phyloP scores from a whole-genome alignment of 2,888 invertebrate species.

The Mesoligia furuncula region DNA sequence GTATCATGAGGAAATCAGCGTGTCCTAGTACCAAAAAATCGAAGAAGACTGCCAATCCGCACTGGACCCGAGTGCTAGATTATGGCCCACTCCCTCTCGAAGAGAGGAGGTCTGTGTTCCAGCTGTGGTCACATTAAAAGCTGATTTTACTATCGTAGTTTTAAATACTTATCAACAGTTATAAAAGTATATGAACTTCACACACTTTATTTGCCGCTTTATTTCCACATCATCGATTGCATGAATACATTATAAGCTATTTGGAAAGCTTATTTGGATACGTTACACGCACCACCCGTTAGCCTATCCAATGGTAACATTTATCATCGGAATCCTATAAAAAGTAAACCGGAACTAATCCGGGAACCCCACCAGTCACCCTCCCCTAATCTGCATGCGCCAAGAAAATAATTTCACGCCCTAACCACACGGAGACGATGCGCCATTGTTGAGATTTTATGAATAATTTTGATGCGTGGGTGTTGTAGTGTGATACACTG shows the following conservation, averaged over 20 bases:
- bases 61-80: neutral
- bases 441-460: slow-evolving; percentile 77
- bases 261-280: slow-evolving; percentile 83
- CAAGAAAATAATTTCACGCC: slow-evolving; percentile 90
- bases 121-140: neutral
- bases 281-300: slow-evolving; percentile 89
- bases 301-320: slow-evolving; percentile 83
- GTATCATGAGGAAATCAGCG: neutral
- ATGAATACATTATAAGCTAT: slow-evolving; percentile 67
- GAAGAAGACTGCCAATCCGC: neutral
- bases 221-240: slow-evolving; percentile 58
- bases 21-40: neutral
- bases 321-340: slow-evolving; percentile 90
- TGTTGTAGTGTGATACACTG: slow-evolving; percentile 56
- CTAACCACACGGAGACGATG: slow-evolving; percentile 80
- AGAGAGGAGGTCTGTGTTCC: neutral
- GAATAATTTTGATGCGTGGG: slow-evolving; percentile 68
- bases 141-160: neutral
- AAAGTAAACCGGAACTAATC: slow-evolving; percentile 90
- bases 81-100: neutral
- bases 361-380: slow-evolving; percentile 77
- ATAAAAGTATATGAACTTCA: neutral
- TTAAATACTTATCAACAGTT: neutral
- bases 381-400: slow-evolving; percentile 89
- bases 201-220: slow-evolving; percentile 25